phyloP scores from a whole-genome alignment of 2,888 invertebrate species.

The Heliothis peltigera region DNA sequence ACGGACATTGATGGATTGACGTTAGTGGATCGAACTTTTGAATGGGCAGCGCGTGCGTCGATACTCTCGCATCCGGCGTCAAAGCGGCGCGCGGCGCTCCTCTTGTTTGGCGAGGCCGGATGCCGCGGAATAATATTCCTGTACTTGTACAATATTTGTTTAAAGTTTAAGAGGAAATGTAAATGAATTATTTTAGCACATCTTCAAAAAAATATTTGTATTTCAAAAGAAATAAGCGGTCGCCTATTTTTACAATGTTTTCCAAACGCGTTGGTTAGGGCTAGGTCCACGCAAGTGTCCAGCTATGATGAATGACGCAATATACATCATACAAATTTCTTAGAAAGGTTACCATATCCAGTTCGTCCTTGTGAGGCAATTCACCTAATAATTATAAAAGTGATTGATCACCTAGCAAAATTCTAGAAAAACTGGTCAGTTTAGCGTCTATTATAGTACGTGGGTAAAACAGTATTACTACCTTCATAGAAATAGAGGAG shows the following conservation, averaged over 20 bases:
- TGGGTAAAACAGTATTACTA: background rate
- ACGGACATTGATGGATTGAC: slow-evolving; percentile 77
- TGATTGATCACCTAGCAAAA: background rate
- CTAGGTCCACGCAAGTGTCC: background rate
- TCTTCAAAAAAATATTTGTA: background rate
- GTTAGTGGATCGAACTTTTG: slow-evolving; percentile 71
- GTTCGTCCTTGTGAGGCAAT: background rate
- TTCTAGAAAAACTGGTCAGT: slow-evolving; percentile 7
- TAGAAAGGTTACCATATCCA: slow-evolving; percentile 5
- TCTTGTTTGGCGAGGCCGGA: slow-evolving; percentile 70
- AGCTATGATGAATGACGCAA: slow-evolving; percentile 24
- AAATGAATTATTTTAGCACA: background rate
- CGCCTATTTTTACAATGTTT: background rate
- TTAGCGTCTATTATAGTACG: background rate
- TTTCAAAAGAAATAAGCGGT: background rate
- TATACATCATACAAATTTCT: slow-evolving; percentile 16
- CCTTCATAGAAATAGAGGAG: slow-evolving; percentile 1
- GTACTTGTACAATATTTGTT: slow-evolving; percentile 66
- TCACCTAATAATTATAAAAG: slow-evolving; percentile 12
- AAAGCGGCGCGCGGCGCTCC: slow-evolving; percentile 61
- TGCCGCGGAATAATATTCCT: slow-evolving; percentile 67
- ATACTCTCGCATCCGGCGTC: slow-evolving; percentile 73
- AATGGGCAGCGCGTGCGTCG: slow-evolving; percentile 66
- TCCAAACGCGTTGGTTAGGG: background rate
- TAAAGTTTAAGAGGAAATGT: slow-evolving; percentile 41